These are phyloP conservation scores for Sebastes hopkinsi DNA, from an alignment of 2,797 vertebrate genomes.

Conservation along the genomic window DNA sequence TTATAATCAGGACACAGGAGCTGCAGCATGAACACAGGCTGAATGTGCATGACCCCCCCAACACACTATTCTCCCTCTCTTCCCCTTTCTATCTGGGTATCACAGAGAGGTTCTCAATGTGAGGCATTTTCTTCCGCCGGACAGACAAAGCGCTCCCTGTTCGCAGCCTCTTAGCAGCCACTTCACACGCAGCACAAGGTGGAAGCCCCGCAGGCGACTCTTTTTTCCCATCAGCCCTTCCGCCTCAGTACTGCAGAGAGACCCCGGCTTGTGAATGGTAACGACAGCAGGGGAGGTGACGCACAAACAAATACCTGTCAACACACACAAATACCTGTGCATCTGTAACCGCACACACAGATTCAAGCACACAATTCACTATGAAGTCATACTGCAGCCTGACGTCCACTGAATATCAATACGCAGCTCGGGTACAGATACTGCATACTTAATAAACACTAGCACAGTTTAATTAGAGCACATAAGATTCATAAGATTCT, in stretches of 20 bases:
- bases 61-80: neutral
- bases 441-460: neutral
- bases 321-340: neutral
- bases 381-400: neutral
- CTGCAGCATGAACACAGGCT: neutral
- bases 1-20: neutral
- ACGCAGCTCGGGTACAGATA: neutral
- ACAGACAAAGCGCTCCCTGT: conserved; percentile 81
- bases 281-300: conserved; percentile 16
- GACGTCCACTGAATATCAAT: conserved; percentile 26
- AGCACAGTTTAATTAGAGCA: neutral
- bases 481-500: neutral
- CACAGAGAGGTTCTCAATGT: conserved; percentile 54
- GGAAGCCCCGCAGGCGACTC: conserved; percentile 57
- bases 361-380: neutral
- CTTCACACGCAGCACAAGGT: conserved; percentile 81
- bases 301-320: conserved; percentile 31
- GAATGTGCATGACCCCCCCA: neutral
- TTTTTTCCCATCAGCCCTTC: conserved; percentile 45
- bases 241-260: conserved; percentile 13
- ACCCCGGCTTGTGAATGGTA: conserved; percentile 21
- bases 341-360: neutral
- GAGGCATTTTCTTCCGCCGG: conserved; percentile 54
- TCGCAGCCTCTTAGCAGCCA: conserved; percentile 84
- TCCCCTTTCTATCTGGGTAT: conserved; percentile 31